These are phyloP conservation scores for Araneus ventricosus DNA, from an alignment of 1,140 invertebrate genomes.

Conservation along the genomic window DNA sequence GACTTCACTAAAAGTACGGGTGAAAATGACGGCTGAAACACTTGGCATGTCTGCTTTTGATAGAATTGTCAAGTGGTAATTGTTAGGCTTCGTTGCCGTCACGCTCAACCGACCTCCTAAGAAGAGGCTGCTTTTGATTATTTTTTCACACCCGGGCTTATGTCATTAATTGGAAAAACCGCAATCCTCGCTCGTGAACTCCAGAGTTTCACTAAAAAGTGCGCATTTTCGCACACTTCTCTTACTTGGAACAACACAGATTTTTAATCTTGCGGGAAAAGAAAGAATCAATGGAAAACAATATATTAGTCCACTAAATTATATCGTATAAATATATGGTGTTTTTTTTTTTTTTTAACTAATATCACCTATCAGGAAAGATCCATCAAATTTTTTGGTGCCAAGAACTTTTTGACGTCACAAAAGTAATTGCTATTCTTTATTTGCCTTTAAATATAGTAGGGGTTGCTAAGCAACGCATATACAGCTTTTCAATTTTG, in stretches of 20 bases:
- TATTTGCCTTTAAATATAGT: no score
- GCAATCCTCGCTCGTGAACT: constrained; percentile 11
- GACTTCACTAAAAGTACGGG: constrained; percentile 39
- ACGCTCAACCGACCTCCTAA: constrained; percentile 67
- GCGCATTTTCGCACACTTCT: neutral
- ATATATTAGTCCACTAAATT: no score
- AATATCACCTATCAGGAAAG: no score
- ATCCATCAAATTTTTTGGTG: no score
- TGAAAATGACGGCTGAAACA: constrained; percentile 57
- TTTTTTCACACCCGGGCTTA: constrained; percentile 46
- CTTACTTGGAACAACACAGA: neutral
- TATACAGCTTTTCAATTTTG: no score
- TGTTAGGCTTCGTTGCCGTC: constrained; percentile 60
- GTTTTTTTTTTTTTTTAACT: no score
- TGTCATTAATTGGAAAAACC: constrained; percentile 63
- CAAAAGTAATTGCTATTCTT: no score
- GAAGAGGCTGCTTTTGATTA: constrained; percentile 41
- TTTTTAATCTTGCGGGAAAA: neutral
- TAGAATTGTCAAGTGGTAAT: constrained; percentile 71
- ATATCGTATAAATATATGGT: no score
- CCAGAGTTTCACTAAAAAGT: neutral
- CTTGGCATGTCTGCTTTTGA: constrained; percentile 68
- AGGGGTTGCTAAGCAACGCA: no score
- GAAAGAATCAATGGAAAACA: no score
- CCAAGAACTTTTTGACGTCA: no score